A percentile compares a stretch with the other conserved stretches of the same genome.
Evolutionary conservation across 2,797 vertebrate species (phyloP).

Genomic region (Phataginus tetradactyla): DNA sequence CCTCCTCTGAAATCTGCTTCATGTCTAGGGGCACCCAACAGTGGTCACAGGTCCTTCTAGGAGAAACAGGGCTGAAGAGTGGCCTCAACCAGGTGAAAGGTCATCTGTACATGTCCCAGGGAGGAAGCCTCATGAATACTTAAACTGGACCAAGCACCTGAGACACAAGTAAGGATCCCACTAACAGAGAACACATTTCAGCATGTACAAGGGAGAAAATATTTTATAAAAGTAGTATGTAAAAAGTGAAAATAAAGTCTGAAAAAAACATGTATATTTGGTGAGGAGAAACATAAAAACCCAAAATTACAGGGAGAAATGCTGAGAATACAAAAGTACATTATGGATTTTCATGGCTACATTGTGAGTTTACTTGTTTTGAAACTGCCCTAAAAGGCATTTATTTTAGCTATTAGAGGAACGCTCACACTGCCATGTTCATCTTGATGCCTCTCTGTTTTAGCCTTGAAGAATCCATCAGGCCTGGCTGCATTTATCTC

Average conservation of each 20-base stretch:
- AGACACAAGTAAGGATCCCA: not conserved
- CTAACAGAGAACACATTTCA: not conserved
- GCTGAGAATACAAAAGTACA: not conserved
- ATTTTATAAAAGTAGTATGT: not conserved
- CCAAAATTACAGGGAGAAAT: not conserved
- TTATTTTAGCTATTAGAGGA: not conserved
- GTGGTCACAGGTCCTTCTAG: not conserved
- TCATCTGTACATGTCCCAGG: not conserved
- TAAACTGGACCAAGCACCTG: not conserved
- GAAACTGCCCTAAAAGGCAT: not conserved
- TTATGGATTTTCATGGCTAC: not conserved
- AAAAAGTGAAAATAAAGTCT: not conserved
- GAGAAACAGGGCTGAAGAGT: not conserved
- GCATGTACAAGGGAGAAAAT: not conserved
- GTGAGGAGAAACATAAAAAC: not conserved
- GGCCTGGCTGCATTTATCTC: constrained; percentile 16
- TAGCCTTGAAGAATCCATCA: not conserved
- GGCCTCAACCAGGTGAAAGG: not conserved
- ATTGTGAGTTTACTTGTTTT: not conserved
- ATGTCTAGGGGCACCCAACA: too few relatives aligned
- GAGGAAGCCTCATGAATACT: not conserved
- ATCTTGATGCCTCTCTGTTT: not conserved
- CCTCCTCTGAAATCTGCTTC: not conserved
- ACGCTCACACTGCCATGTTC: not conserved
- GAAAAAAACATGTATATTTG: not conserved